Base-by-base conservation (phyloP, 2,113 vertebrate species). In the Amblyopsis rosae region DNA sequence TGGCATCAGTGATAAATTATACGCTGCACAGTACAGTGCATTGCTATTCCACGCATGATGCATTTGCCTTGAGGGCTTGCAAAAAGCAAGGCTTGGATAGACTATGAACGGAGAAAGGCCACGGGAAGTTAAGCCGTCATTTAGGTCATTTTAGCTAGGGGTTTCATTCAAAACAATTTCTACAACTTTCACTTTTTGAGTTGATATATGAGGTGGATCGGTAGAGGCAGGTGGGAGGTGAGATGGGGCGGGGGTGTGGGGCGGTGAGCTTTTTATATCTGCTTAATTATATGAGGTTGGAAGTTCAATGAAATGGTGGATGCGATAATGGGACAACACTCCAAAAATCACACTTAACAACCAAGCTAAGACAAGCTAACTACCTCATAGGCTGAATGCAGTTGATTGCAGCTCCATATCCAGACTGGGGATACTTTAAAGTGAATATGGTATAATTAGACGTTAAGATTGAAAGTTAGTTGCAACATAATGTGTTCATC, bases 1-100 rank as follows among this genome's bases (percentile, higher is more conserved):
- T 82, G 56, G 46, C 80, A 76, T 83, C 49, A 9, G 70, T 59
- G 59, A 90, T 87, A 74, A 84, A 87, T 87, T 5, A 51, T 12
- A 54, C 84, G 69, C 75, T 74, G 83, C 69, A 79, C 80, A 82
- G 81, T 84, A 75, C 64, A 80, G 76, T 76, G 74, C 72, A 86
- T 75, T 41, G 35, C 35, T 8, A 41, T 41, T 76, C 68, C 58
- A 70, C 69, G 65, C 79, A 72, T 83, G 82, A 88, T 83, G 83
- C 16, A 46, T 83, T 76, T 57, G 78, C 81, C 66, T 80, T 48
- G 49, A 73, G 84, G 67, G 26, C 26, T 26, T 26, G 26, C 26
- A 26, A 26, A 26, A 26, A 26, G 19, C 70, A 68, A 46, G 4
- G 78, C 68, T 82, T 76, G 79, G 65, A 79, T 79, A 77, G 26